Conservation (phyloP, 2,888 invertebrate species). For the Andrena bucephala region DNA sequence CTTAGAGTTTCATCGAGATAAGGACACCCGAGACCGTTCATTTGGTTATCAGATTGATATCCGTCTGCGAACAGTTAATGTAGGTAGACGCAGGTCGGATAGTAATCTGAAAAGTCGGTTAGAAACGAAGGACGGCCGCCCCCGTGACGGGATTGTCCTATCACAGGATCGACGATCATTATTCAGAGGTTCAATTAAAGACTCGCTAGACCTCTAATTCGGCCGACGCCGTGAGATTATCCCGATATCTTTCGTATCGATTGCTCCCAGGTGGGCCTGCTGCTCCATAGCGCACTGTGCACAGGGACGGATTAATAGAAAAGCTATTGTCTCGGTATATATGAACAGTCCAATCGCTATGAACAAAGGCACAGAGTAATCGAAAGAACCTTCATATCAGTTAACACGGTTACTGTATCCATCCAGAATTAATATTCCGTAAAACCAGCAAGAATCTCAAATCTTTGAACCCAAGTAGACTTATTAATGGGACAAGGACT, state of each 20-base stretch:
- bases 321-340: slow-evolving; percentile 1
- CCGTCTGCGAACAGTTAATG: slow-evolving; percentile 41
- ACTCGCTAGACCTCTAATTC: slow-evolving; percentile 82
- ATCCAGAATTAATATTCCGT: not conserved
- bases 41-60: slow-evolving; percentile 52
- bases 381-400: not conserved
- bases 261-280: slow-evolving; percentile 81
- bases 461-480: not conserved
- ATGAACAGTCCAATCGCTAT: slow-evolving; percentile 16
- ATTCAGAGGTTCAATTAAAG: slow-evolving; percentile 84
- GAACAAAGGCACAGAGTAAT: not conserved
- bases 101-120: slow-evolving; percentile 61
- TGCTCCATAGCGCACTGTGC: slow-evolving; percentile 42
- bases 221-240: slow-evolving; percentile 79
- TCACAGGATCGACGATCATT: slow-evolving; percentile 82
- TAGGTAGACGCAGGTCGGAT: slow-evolving; percentile 60
- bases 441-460: not conserved
- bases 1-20: slow-evolving; percentile 49
- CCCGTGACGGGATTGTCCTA: slow-evolving; percentile 76
- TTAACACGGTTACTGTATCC: not conserved
- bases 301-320: slow-evolving; percentile 61
- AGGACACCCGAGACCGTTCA: slow-evolving; percentile 9
- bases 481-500: not conserved
- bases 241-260: slow-evolving; percentile 81
- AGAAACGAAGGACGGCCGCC: slow-evolving; percentile 65